Evolutionary conservation across 2,888 invertebrate species (phyloP).

Genomic region (Ecliptopera silaceata): DNA sequence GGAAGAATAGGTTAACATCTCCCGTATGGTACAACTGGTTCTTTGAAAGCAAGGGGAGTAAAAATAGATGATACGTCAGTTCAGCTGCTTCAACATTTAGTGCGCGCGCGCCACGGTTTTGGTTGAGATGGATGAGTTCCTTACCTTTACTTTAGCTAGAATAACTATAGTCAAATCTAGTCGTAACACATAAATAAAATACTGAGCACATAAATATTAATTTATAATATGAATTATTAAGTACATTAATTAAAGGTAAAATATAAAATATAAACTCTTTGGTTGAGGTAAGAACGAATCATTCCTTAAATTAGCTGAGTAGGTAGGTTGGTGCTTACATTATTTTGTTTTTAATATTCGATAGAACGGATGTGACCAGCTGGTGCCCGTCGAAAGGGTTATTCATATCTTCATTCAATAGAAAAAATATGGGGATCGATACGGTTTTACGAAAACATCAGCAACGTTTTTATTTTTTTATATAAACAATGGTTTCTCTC

Average conservation of each 20-base stretch:
- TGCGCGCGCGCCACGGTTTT: too few relatives aligned
- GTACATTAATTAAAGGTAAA: too few relatives aligned
- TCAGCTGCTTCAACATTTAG: conserved; percentile 3
- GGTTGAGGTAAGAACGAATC: background rate
- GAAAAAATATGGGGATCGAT: conserved; percentile 33
- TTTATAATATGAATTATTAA: too few relatives aligned
- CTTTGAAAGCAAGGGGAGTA: conserved; percentile 19
- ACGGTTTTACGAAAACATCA: conserved; percentile 32
- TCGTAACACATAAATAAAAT: too few relatives aligned
- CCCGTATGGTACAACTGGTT: conserved; percentile 42
- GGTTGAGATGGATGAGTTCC: too few relatives aligned
- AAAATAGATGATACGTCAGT: conserved; percentile 32
- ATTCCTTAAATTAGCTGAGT: conserved; percentile 27
- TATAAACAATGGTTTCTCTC: conserved; percentile 78
- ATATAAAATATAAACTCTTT: too few relatives aligned
- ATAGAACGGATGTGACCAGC: conserved; percentile 49
- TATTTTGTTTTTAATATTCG: conserved; percentile 43
- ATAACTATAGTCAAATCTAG: too few relatives aligned
- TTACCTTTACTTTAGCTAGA: too few relatives aligned
- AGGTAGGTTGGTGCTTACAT: too few relatives aligned
- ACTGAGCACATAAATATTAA: too few relatives aligned
- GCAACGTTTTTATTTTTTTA: conserved; percentile 48
- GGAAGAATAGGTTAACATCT: conserved; percentile 54
- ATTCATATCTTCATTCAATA: conserved; percentile 41
- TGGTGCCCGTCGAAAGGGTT: conserved; percentile 39